Conservation (phyloP, 2,113 vertebrate species). For the Trichechus manatus region DNA sequence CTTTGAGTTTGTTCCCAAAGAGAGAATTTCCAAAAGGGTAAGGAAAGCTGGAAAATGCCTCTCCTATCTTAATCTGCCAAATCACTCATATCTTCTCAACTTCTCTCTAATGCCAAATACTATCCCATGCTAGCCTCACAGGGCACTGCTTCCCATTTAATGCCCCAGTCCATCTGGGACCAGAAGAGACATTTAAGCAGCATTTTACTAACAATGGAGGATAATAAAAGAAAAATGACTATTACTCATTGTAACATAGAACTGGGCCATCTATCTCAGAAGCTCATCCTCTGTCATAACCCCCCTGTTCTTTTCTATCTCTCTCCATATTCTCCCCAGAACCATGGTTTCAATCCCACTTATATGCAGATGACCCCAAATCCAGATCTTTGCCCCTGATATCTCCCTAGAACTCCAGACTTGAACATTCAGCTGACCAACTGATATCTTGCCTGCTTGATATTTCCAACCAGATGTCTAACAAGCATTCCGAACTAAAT, state of each 20-base stretch:
- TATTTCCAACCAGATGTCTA: neutral
- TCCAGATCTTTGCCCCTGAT: neutral
- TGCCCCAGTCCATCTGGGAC: neutral
- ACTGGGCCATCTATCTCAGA: neutral
- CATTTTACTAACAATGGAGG: neutral
- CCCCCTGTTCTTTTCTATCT: neutral
- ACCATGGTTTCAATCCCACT: neutral
- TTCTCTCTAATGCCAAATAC: neutral
- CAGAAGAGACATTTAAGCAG: neutral
- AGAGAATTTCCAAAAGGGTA: neutral
- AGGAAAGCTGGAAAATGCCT: neutral
- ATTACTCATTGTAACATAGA: neutral
- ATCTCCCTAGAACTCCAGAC: neutral
- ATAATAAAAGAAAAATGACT: neutral
- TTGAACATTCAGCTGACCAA: neutral
- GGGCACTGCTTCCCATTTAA: neutral
- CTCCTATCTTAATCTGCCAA: neutral
- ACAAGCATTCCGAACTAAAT: neutral
- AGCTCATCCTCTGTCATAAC: neutral
- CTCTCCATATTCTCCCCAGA: neutral
- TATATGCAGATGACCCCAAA: neutral
- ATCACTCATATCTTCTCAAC: neutral
- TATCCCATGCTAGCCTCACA: neutral
- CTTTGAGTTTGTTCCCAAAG: neutral
- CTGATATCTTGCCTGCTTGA: neutral